Percentiles rank a stretch among this genome's conserved stretches.
Evolutionary conservation across 1,140 invertebrate genomes (phyloP).

Genomic region (Orchesella cincta): DNA sequence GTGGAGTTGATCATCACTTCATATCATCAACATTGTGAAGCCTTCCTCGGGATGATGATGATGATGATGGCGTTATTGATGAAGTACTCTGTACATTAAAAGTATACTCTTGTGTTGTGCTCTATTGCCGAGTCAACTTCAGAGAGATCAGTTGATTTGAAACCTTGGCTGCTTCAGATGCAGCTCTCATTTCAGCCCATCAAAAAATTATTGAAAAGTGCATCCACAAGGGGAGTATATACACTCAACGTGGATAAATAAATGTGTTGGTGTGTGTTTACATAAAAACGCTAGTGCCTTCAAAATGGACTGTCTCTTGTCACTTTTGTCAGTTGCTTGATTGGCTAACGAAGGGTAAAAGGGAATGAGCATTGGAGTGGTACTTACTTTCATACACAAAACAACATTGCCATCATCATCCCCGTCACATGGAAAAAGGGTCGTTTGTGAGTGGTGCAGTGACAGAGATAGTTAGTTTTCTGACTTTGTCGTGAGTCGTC

Average conservation of each 20-base stretch:
- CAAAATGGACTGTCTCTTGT: neutral
- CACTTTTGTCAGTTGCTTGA: neutral
- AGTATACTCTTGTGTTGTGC: neutral
- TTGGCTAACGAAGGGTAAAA: neutral
- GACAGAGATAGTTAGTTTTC: neutral
- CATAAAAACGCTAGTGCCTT: neutral
- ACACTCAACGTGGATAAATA: neutral
- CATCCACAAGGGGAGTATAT: neutral
- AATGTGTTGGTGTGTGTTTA: neutral
- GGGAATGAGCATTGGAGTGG: neutral
- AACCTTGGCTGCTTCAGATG: neutral
- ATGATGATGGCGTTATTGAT: neutral
- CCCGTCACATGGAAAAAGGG: neutral
- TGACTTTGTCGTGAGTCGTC: neutral
- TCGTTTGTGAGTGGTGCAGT: neutral
- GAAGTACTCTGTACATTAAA: neutral
- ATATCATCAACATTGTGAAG: neutral
- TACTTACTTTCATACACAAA: neutral
- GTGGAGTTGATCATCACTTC: neutral
- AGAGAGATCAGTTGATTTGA: neutral
- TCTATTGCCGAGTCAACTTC: neutral
- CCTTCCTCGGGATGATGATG: neutral
- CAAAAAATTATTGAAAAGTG: neutral
- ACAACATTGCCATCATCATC: neutral
- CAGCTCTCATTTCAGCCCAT: neutral